Evolutionary conservation across 2,797 vertebrate species (phyloP), one percentile per base, ranked within the genome.

Genomic region (Iguana delicatissima): DNA sequence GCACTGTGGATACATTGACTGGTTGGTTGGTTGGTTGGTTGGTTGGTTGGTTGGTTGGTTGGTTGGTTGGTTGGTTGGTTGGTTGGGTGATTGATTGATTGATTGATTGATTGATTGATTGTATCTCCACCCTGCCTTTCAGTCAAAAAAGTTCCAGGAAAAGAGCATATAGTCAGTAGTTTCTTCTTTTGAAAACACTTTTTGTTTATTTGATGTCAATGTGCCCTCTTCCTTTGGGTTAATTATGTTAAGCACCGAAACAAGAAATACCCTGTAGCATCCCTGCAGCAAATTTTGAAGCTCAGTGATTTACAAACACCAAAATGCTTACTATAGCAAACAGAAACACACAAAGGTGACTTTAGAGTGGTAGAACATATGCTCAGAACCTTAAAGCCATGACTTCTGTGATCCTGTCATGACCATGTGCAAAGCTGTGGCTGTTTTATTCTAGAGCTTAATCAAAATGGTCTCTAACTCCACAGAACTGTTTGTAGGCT

Each of bases 211-310:
- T 86, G 52, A 32, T 35, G 35, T 24, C 83, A 85, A 4, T 20
- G 62, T 26, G 13, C 5, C n/a, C 57, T 73, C n/a, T 42, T 81
- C 46, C 24, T 5, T 29, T 18, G 46, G 81, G 46, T 32, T 59
- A 83, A 73, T 26, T 59, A 73, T 74, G 74, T 88, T 80, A 69
- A 88, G 29, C 50, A 26, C n/a, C 6, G 14, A 89, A 74, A 42
- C 67, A 83, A 72, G 35, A 35, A 89, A 83, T 14, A 46, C 24
- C 80, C 80, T 73, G 26, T 73, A 73, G 52, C n/a, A 59, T 46
- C 52, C 50, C 79, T 82, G 35, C 80, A 82, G 79, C 67, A 42
- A 81, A 55, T 50, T 35, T 88, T 88, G 64, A 88, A 74, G 67
- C 52, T 57, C 59, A 87, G 29, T 67, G 79, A 26, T 20, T 57